These are phyloP conservation scores for Crotalus horridus DNA, from an alignment of 2,113 vertebrate genomes.

Conservation along the genomic window DNA sequence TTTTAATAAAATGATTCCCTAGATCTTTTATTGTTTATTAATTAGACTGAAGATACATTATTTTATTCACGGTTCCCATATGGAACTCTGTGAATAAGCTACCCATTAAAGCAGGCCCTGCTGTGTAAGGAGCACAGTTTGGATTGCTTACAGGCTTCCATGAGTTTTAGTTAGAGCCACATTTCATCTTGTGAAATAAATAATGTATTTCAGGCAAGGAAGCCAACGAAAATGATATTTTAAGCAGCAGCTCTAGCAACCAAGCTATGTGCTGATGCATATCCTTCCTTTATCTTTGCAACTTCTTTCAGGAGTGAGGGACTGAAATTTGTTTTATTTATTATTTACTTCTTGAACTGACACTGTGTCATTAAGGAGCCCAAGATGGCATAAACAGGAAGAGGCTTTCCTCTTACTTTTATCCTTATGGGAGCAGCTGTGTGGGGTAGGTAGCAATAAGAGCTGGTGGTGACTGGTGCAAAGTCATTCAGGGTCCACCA, in stretches of 20 bases:
- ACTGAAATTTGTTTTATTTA: neutral
- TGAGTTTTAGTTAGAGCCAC: neutral
- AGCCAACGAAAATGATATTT: neutral
- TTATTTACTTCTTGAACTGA: neutral
- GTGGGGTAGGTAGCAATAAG: neutral
- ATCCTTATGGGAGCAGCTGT: neutral
- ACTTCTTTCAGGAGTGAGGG: neutral
- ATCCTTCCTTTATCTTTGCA: neutral
- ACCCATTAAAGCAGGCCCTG: neutral
- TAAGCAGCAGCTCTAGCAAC: neutral
- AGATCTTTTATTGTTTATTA: slow-evolving; percentile 16
- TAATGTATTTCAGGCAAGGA: neutral
- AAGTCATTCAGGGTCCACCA: neutral
- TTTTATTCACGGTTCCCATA: slow-evolving; percentile 28
- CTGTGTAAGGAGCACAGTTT: slow-evolving; percentile 17
- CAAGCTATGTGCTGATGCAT: neutral
- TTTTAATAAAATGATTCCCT: slow-evolving; percentile 26
- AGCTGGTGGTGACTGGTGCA: neutral
- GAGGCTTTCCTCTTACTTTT: neutral
- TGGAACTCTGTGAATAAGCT: slow-evolving; percentile 21
- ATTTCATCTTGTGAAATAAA: neutral
- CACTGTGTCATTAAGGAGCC: neutral
- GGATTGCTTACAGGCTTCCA: neutral
- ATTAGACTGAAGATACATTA: slow-evolving; percentile 29
- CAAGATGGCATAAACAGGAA: neutral